phyloP scores from a whole-genome alignment of 2,113 vertebrate species.

The Chloroceryle aenea region DNA sequence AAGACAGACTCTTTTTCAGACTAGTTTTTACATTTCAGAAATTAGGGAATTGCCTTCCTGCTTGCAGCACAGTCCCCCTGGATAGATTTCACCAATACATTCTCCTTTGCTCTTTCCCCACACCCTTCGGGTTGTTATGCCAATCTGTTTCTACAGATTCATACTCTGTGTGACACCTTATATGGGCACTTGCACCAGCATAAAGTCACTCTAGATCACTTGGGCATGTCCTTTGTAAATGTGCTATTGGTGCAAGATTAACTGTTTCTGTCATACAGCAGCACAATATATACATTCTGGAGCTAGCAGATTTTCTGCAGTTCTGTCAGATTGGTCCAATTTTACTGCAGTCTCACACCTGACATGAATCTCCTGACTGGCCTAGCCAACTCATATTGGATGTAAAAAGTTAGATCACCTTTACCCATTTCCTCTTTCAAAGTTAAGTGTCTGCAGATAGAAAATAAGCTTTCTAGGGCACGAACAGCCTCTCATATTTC shows the following conservation, averaged over 20 bases:
- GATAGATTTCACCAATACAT: not conserved
- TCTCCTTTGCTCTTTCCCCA: not conserved
- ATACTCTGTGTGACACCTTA: not conserved
- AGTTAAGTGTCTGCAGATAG: not conserved
- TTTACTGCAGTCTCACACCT: not conserved
- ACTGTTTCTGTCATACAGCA: not conserved
- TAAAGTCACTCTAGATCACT: not conserved
- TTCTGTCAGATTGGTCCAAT: not conserved
- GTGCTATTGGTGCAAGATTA: not conserved
- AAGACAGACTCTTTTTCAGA: not conserved
- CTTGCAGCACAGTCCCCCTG: not conserved
- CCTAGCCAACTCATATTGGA: not conserved
- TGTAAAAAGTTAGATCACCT: not conserved
- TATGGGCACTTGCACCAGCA: not conserved
- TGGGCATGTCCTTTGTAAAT: not conserved
- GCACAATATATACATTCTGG: not conserved
- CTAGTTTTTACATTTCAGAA: not conserved
- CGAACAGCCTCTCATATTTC: not conserved
- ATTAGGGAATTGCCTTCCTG: not conserved
- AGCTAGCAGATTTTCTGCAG: not conserved
- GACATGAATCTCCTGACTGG: not conserved
- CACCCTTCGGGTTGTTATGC: not conserved
- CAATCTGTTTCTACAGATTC: not conserved
- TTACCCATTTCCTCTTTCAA: constrained; percentile 3
- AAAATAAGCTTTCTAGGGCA: constrained; percentile 2